phyloP scores from a whole-genome alignment of 2,888 invertebrate genomes.

The Chydorus sphaericus region DNA sequence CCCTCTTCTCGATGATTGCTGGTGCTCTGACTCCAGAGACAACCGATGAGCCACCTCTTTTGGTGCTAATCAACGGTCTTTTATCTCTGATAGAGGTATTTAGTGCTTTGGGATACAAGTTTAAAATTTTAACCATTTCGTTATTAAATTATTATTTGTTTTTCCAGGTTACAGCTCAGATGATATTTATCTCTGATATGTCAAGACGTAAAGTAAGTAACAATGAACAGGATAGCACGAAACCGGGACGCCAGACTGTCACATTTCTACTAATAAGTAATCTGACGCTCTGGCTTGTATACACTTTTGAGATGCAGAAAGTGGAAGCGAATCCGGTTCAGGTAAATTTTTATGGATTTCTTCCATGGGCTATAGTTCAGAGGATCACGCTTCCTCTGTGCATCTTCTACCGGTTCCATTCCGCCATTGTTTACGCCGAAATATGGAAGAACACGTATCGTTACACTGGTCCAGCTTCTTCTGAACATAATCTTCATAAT shows the following conservation, averaged over 20 bases:
- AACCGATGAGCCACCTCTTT: constrained; percentile 65
- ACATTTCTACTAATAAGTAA: constrained; percentile 89
- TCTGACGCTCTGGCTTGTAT: constrained; percentile 91
- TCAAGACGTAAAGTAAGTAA: constrained; percentile 79
- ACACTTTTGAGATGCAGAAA: constrained; percentile 88
- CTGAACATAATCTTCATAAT: no score
- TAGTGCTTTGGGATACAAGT: not conserved
- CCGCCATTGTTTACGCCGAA: constrained; percentile 83
- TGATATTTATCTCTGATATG: constrained; percentile 84
- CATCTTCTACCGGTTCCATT: constrained; percentile 93
- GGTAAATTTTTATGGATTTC: constrained; percentile 74
- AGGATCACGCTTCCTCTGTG: constrained; percentile 83
- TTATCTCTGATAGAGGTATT: constrained; percentile 67
- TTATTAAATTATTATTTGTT: not conserved
- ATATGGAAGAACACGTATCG: constrained; percentile 90
- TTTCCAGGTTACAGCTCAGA: constrained; percentile 67
- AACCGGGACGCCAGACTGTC: constrained; percentile 88
- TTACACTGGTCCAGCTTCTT: not conserved
- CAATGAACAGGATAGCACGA: constrained; percentile 54
- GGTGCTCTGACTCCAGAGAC: constrained; percentile 68
- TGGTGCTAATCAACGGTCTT: constrained; percentile 78
- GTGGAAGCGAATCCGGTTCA: constrained; percentile 71
- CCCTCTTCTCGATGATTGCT: constrained; percentile 83
- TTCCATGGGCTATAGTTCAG: constrained; percentile 85
- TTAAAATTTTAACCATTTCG: not conserved